Base-by-base conservation (phyloP, 2,113 vertebrate genomes). In the Gyps fulvus region DNA sequence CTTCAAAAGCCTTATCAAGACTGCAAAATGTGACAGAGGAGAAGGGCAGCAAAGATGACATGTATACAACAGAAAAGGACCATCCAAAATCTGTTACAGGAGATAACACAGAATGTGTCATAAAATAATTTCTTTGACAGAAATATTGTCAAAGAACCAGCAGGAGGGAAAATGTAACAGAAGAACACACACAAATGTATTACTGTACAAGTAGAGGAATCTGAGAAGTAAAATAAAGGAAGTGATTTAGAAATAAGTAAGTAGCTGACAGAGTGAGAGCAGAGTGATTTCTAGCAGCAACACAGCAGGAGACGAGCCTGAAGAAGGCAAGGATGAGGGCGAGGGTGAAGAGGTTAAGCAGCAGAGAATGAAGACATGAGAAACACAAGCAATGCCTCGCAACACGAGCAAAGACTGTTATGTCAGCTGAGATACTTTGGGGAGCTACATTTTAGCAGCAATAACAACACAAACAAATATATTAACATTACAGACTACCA, bases 331-430 rank as follows among this genome's bases (percentile, higher is more conserved):
- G 95, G 95, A 94, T 88, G 92, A 96, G 91, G 91, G 81, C 4
- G 45, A 94, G 80, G 95, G 92, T 96, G 96, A 97, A 90, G 95
- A 96, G 95, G 96, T 97, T 96, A 96, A 96, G 92, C 92, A 81
- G 90, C 67, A 84, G 83, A 96, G 92, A 96, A 97, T 96, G 95
- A 96, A 95, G 94, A 96, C 90, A 95, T 83, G 80, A 97, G 90
- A 97, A 97, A 95, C 2, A 0, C 3, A n/a, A 94, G 95, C 88
- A 89, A 92, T 81, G 88, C 83, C 43, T 73, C 57, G 16, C 59
- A 74, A 38, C 7, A 23, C 23, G 23, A 50, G 49, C 86, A 90
- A 40, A 47, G 94, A 83, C 86, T 93, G 86, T 96, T 95, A 87
- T 95, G 89, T 91, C 94, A 96, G 97, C 96, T 97, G 96, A 96